Conservation (phyloP, 2,888 invertebrate genomes). For the Drosophila neoperkinsi region DNA sequence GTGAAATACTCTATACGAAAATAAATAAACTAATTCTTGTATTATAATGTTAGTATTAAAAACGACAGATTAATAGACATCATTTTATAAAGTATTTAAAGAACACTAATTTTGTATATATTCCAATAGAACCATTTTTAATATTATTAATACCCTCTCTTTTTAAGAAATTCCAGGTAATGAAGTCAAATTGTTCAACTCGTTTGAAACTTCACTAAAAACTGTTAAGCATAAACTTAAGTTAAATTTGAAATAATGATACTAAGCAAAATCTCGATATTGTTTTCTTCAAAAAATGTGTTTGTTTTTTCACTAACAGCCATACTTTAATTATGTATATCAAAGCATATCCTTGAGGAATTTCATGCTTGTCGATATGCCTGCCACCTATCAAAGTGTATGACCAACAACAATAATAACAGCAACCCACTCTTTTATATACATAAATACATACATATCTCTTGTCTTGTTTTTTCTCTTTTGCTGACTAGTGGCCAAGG, state of each 20-base stretch:
- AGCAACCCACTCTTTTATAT: constrained; percentile 59
- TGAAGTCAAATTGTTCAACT: background rate
- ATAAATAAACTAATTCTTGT: background rate
- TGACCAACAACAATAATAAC: constrained; percentile 68
- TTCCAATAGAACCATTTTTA: background rate
- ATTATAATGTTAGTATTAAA: background rate
- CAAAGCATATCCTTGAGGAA: constrained; percentile 1
- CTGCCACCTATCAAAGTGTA: constrained; percentile 45
- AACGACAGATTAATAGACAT: background rate
- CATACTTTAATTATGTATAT: background rate
- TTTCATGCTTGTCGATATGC: constrained; percentile 12
- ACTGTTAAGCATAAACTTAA: background rate
- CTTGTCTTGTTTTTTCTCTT: constrained; percentile 34
- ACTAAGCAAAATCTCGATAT: background rate
- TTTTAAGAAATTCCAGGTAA: background rate
- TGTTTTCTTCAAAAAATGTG: background rate
- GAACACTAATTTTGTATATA: background rate
- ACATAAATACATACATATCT: constrained; percentile 36
- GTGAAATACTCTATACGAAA: constrained; percentile 22
- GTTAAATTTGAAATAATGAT: background rate
- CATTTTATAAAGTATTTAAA: background rate
- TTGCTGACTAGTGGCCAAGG: constrained; percentile 64
- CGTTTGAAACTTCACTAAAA: background rate
- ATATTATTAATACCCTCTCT: background rate
- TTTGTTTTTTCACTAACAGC: background rate